Conservation (phyloP, 2,797 vertebrate species). For the Centroberyx gerrardi region DNA sequence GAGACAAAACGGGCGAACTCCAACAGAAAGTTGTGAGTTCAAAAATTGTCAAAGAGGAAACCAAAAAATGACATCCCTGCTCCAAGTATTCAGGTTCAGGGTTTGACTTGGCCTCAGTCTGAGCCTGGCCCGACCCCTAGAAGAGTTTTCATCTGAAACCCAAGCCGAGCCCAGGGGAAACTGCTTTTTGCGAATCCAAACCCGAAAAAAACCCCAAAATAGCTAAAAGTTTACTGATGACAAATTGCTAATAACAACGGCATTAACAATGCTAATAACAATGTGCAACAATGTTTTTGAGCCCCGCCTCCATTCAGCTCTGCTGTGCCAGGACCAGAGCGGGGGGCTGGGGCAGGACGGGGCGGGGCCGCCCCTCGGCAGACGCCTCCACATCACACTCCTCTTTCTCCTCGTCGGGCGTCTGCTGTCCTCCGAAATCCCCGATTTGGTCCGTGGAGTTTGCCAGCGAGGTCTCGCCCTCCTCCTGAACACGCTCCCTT, state of each 20-base stretch:
- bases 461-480: not conserved
- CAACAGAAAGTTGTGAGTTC: constrained; percentile 5
- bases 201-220: not conserved
- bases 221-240: not conserved
- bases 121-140: not conserved
- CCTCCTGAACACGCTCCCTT: constrained; percentile 2
- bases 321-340: constrained; percentile 47
- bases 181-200: constrained; percentile 1
- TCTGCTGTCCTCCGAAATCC: constrained; percentile 4
- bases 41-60: constrained; percentile 17
- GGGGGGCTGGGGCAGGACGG: constrained; percentile 33
- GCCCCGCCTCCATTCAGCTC: constrained; percentile 56
- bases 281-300: constrained; percentile 41
- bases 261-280: constrained; percentile 51
- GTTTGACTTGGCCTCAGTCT: not conserved
- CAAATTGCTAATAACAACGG: constrained; percentile 6
- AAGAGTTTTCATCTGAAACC: constrained; percentile 2
- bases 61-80: constrained; percentile 23
- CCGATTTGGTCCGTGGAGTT: not conserved
- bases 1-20: not conserved
- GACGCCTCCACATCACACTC: constrained; percentile 45
- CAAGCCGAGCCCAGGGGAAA: not conserved
- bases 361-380: constrained; percentile 45
- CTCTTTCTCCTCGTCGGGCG: constrained; percentile 33
- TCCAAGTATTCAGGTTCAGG: constrained; percentile 7